Percentiles rank a stretch among this genome's conserved stretches.
Conservation (phyloP, 2,797 vertebrate genomes). For the Columba guinea region DNA sequence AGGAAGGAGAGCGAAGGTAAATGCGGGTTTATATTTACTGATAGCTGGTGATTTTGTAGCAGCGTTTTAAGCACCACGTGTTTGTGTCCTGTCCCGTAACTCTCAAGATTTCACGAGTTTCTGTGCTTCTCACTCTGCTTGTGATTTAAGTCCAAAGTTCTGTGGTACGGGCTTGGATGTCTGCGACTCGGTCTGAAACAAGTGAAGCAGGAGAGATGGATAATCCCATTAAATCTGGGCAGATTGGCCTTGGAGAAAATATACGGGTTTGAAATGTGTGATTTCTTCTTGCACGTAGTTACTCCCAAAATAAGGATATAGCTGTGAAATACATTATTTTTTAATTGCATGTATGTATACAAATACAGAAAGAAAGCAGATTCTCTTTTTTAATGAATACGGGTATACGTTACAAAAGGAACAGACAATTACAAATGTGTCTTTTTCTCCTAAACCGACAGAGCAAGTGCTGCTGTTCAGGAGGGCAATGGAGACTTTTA, state of each 20-base stretch:
- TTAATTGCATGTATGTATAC: not conserved
- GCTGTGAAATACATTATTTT: not conserved
- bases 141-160: constrained; percentile 23
- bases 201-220: not conserved
- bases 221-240: not conserved
- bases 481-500: not conserved
- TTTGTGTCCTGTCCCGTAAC: not conserved
- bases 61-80: not conserved
- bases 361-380: not conserved
- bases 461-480: not conserved
- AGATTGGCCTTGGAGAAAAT: not conserved
- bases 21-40: not conserved
- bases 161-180: not conserved
- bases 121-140: constrained; percentile 9
- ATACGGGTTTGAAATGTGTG: not conserved
- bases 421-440: not conserved
- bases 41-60: not conserved
- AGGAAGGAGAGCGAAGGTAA: not conserved
- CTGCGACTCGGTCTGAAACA: not conserved
- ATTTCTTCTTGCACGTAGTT: not conserved
- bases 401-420: not conserved
- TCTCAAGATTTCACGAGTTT: not conserved
- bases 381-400: too few relatives aligned
- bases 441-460: not conserved
- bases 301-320: not conserved